Conservation (phyloP, 2,113 vertebrate genomes). For the Heliornis fulica region DNA sequence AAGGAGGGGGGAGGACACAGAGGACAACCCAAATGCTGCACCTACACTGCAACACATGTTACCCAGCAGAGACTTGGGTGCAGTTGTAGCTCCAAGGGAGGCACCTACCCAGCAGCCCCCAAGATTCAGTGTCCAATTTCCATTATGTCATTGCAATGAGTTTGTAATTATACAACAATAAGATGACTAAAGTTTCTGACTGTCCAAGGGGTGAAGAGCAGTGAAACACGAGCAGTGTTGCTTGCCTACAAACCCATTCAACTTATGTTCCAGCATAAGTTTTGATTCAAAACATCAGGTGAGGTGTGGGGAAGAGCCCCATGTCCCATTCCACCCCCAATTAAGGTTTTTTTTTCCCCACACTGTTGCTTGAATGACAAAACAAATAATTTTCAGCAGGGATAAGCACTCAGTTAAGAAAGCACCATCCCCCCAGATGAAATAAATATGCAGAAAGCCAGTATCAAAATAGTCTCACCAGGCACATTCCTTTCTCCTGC, state of each 20-base stretch:
- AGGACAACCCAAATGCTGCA: not conserved
- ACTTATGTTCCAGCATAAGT: not conserved
- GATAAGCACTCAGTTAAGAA: not conserved
- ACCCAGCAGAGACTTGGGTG: not conserved
- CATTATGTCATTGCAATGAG: not conserved
- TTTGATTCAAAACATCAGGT: not conserved
- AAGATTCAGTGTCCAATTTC: not conserved
- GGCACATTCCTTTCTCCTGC: not conserved
- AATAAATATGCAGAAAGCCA: conserved; percentile 39
- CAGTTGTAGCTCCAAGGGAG: not conserved
- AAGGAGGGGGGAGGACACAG: not conserved
- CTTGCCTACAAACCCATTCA: not conserved
- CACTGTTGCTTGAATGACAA: not conserved
- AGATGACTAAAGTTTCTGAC: not conserved
- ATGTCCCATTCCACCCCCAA: too few species aligned
- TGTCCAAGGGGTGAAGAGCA: not conserved
- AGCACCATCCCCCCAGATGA: not conserved
- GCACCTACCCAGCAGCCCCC: not conserved
- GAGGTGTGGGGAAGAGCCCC: not conserved
- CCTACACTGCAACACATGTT: accelerated
- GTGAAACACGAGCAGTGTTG: not conserved
- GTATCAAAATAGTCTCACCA: not conserved
- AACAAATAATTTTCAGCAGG: not conserved
- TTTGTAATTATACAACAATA: not conserved
- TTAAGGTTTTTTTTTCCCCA: too few species aligned